phyloP scores from a whole-genome alignment of 2,797 vertebrate genomes.

The Varecia variegata region DNA sequence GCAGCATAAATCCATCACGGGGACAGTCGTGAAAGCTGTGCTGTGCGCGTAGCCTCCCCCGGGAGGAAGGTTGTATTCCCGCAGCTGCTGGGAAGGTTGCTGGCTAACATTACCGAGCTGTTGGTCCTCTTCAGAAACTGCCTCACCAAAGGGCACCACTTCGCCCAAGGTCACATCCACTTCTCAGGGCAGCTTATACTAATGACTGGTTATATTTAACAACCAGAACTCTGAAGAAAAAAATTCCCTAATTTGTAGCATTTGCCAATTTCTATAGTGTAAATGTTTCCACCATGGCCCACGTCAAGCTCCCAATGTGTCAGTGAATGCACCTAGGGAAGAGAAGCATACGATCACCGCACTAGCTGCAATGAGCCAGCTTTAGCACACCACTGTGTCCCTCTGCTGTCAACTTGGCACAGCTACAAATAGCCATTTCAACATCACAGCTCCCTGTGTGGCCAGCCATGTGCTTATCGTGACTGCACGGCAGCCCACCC shows the following conservation, averaged over 20 bases:
- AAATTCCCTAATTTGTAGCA: not conserved
- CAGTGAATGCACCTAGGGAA: not conserved
- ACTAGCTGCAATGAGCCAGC: not conserved
- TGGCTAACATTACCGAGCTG: not conserved
- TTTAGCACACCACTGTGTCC: not conserved
- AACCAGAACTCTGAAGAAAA: not conserved
- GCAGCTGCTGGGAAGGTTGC: not conserved
- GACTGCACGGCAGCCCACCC: too few species aligned
- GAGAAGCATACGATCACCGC: not conserved
- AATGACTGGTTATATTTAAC: not conserved
- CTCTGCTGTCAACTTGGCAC: not conserved
- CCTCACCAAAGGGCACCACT: not conserved
- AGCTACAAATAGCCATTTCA: not conserved
- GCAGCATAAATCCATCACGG: not conserved
- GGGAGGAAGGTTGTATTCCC: not conserved
- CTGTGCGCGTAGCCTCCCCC: too few species aligned
- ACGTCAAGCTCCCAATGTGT: not conserved
- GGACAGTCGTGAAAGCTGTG: not conserved
- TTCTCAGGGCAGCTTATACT: not conserved
- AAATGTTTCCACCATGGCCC: not conserved
- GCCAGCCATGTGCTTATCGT: not conserved
- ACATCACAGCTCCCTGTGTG: not conserved
- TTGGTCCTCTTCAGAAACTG: not conserved
- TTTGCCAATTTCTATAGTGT: not conserved
- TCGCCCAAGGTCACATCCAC: not conserved